These are phyloP conservation scores for Habroteleia sp. DNA, from an alignment of 2,888 invertebrate species.

Conservation along the genomic window DNA sequence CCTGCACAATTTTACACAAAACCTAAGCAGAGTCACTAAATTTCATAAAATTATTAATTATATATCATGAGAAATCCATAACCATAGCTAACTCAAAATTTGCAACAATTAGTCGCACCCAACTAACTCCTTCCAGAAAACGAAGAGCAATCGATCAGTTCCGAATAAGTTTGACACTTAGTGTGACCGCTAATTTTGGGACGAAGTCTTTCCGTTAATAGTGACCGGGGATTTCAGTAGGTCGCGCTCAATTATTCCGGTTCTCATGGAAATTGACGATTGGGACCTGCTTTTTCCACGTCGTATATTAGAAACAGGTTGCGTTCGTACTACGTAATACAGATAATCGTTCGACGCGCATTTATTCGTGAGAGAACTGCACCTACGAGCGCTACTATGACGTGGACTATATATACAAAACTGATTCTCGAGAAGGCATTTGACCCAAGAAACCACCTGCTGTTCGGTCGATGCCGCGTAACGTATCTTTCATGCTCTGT, in stretches of 20 bases:
- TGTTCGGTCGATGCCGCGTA: slow-evolving; percentile 75
- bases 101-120: too few relatives aligned
- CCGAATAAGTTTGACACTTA: too few relatives aligned
- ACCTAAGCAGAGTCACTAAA: too few relatives aligned
- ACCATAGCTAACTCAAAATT: too few relatives aligned
- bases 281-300: slow-evolving; percentile 7
- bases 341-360: slow-evolving; percentile 22
- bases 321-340: slow-evolving; percentile 42
- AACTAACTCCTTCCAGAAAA: too few relatives aligned
- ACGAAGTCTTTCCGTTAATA: too few relatives aligned
- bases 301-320: slow-evolving; percentile 31
- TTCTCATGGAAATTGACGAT: slow-evolving; percentile 8
- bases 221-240: slow-evolving; percentile 13
- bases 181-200: too few relatives aligned
- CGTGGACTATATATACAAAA: slow-evolving; percentile 69
- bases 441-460: slow-evolving; percentile 79
- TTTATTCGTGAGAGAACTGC: slow-evolving; percentile 59
- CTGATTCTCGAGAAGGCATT: slow-evolving; percentile 77
- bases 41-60: too few relatives aligned
- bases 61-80: too few relatives aligned
- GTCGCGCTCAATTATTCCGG: neutral
- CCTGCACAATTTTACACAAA: too few relatives aligned
- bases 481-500: slow-evolving; percentile 66
- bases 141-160: too few relatives aligned
- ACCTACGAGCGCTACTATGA: slow-evolving; percentile 62